Conservation (phyloP, 2,888 invertebrate species). For the Plagodis pulveraria region DNA sequence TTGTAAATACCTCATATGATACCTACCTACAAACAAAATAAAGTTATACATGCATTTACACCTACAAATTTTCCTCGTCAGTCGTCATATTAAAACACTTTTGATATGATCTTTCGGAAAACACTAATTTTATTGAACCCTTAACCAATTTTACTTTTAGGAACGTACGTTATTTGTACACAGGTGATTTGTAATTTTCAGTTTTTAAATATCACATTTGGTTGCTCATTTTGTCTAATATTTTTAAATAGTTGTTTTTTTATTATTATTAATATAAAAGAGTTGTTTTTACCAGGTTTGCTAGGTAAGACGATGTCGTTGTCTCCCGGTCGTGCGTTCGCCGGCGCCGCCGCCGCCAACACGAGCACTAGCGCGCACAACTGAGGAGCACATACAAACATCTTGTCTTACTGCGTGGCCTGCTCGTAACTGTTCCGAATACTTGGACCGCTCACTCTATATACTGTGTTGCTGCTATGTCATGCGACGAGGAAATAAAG, state of each 20-base stretch:
- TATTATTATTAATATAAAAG: neutral
- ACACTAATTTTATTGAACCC: too few relatives aligned
- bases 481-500: conserved; percentile 24
- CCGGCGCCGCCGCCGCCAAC: conserved; percentile 28
- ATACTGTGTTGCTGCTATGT: conserved; percentile 33
- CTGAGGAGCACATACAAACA: conserved; percentile 48
- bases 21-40: too few relatives aligned
- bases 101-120: too few relatives aligned
- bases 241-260: neutral
- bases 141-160: too few relatives aligned
- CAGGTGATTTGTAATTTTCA: too few relatives aligned
- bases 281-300: conserved; percentile 27
- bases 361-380: conserved; percentile 48
- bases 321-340: conserved; percentile 39
- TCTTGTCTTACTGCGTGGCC: conserved; percentile 32
- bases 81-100: too few relatives aligned
- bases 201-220: too few relatives aligned
- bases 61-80: too few relatives aligned
- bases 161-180: too few relatives aligned
- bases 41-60: too few relatives aligned
- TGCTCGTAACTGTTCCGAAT: conserved; percentile 2
- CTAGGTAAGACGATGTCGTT: conserved; percentile 34
- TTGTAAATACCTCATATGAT: too few relatives aligned
- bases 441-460: conserved; percentile 37
- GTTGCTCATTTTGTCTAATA: too few relatives aligned